Base-by-base conservation (phyloP, 2,888 invertebrate genomes). In the Mesorhabditis sp. region DNA sequence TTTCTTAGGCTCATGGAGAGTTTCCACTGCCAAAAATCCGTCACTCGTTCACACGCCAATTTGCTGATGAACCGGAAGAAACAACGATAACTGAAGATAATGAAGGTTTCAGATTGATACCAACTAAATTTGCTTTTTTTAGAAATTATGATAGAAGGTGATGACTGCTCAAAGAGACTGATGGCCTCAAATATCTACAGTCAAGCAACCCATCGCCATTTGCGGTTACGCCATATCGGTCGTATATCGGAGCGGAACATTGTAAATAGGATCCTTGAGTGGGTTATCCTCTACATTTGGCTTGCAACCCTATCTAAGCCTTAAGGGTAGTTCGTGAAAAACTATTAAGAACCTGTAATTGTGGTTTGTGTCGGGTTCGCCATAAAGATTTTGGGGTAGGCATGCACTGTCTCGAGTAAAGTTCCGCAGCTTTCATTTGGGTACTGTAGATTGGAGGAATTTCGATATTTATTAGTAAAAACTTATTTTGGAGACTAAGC, bases 31-130 rank as follows among this genome's bases (percentile, higher is more conserved):
- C 89, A 0, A 89, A 89, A 91, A 92, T 95, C 4, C 90, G 98
- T 62, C 98, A 99, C 87, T 97, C 96, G 80, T 98, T 99, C 87
- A 96, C 98, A 93, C 90, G 95, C 5, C 95, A 96, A 87, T 98
- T 98, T 87, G 93, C 95, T 1, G 93, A 93, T 68, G 93, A 93
- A 87, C 90, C 10, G 7, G 58, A 50, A 50, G 58, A 50, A 10
- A 13, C 58, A 50, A n/a, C 58, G 58, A n/a, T 50, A n/a, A 50
- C 58, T 50, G 7, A 13, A n/a, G 58, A 50, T 10, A n/a, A n/a
- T 50, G 58, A 50, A 50, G 58, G 58, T 50, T 50, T 50, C 58
- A n/a, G n/a, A 50, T 50, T 50, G 7, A 10, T 13, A 50, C n/a
- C 58, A 50, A 50, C 28, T 28, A 28, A 28, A 28, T 28, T 28